phyloP scores from a whole-genome alignment of 1,140 invertebrate species.

The Diachasmimorpha longicaudata region DNA sequence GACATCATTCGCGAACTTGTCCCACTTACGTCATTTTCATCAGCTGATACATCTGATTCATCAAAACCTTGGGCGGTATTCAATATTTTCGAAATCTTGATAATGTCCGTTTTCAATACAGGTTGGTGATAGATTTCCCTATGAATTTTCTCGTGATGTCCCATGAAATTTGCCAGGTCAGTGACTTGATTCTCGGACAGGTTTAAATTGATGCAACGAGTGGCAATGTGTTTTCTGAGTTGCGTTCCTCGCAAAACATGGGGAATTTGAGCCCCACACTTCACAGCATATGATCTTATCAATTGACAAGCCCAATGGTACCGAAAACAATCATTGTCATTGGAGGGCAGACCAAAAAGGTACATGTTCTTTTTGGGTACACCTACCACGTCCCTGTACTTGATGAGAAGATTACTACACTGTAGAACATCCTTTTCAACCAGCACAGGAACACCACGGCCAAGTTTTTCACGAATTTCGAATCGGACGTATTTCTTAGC shows the following conservation, averaged over 20 bases:
- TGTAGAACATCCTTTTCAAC: background rate
- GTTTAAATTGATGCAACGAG: conserved; percentile 11
- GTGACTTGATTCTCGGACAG: conserved; percentile 8
- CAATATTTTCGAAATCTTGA: background rate
- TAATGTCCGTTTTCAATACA: background rate
- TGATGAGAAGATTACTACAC: background rate
- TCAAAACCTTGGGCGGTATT: background rate
- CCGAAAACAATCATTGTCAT: background rate
- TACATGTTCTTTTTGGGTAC: background rate
- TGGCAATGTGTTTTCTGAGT: conserved; percentile 26
- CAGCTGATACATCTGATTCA: background rate
- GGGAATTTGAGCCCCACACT: conserved; percentile 8
- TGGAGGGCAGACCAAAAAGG: conserved; percentile 13
- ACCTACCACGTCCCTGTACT: background rate
- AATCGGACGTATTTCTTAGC: conserved; percentile 24
- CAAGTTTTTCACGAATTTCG: conserved; percentile 22
- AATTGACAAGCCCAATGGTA: conserved; percentile 16
- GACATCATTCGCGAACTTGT: background rate
- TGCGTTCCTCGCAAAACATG: conserved; percentile 12
- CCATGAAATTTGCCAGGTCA: conserved; percentile 28
- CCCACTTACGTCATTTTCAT: background rate
- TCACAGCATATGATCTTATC: conserved; percentile 15
- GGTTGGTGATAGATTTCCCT: background rate
- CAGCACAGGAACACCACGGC: conserved; percentile 22
- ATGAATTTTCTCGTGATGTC: conserved; percentile 24